Evolutionary conservation across 2,888 invertebrate genomes (phyloP).

Genomic region (Tetanocera ferruginea): DNA sequence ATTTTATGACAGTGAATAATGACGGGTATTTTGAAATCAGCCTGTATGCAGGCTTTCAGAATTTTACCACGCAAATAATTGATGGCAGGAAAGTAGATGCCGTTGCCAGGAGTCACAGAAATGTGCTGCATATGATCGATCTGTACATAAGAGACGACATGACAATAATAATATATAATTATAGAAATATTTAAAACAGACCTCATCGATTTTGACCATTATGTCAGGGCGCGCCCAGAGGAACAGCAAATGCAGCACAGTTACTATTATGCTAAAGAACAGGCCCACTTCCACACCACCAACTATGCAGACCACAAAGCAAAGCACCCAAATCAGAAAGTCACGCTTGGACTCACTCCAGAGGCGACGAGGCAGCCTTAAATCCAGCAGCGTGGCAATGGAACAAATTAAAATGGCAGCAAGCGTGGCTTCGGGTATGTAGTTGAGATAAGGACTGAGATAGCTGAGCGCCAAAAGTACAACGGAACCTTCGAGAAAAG

Average conservation of each 20-base stretch:
- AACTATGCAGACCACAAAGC: conserved; percentile 78
- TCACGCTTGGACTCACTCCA: conserved; percentile 76
- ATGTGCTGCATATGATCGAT: conserved; percentile 73
- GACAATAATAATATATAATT: not conserved
- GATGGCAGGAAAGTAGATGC: conserved; percentile 80
- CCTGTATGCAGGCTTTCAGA: conserved; percentile 71
- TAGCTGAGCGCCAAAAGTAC: conserved; percentile 86
- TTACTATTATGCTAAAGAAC: conserved; percentile 78
- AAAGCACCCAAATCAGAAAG: conserved; percentile 76
- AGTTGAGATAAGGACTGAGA: conserved; percentile 90
- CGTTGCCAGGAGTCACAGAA: conserved; percentile 76
- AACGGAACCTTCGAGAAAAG: conserved; percentile 76
- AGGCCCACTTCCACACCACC: conserved; percentile 86
- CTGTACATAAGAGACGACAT: conserved; percentile 56
- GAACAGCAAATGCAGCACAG: conserved; percentile 77
- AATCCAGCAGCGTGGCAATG: conserved; percentile 70
- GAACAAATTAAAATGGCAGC: conserved; percentile 92
- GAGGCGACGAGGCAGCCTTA: conserved; percentile 70
- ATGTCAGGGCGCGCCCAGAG: conserved; percentile 77
- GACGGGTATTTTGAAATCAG: conserved; percentile 71
- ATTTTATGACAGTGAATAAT: conserved; percentile 78
- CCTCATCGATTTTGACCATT: conserved; percentile 62
- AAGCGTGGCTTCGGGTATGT: conserved; percentile 86
- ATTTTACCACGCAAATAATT: conserved; percentile 76
- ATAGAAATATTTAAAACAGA: conserved; percentile 43